Percentiles rank a stretch among this genome's conserved stretches.
Conservation (phyloP, 2,113 vertebrate species). For the Caloenas nicobarica region DNA sequence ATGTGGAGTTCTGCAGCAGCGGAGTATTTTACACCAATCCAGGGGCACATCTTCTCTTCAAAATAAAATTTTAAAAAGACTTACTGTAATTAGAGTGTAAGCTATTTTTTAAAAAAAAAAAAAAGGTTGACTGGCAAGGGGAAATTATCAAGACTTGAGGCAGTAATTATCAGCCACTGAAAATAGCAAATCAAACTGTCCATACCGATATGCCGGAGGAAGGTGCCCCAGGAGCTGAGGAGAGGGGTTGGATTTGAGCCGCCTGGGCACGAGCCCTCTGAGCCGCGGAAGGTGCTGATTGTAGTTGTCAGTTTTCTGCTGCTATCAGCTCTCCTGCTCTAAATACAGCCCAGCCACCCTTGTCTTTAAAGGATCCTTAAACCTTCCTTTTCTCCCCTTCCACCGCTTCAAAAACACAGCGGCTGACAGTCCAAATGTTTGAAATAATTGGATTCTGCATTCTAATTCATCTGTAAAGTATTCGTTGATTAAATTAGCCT, state of each 20-base stretch:
- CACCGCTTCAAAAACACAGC: slow-evolving; percentile 28
- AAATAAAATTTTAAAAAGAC: neutral
- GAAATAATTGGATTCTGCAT: slow-evolving; percentile 95
- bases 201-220: neutral
- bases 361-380: slow-evolving; percentile 52
- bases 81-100: neutral
- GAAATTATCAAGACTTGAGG: neutral
- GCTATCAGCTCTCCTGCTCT: slow-evolving; percentile 23
- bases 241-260: neutral
- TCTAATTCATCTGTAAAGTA: slow-evolving; percentile 96
- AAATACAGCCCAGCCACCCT: slow-evolving; percentile 52
- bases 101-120: neutral
- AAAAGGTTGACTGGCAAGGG: neutral
- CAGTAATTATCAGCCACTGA: neutral
- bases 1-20: rapidly evolving
- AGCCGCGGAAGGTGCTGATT: slow-evolving; percentile 55
- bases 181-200: slow-evolving; percentile 22
- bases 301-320: slow-evolving; percentile 53
- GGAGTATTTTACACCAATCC: neutral
- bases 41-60: neutral
- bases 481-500: slow-evolving; percentile 97
- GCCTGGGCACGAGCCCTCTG: neutral
- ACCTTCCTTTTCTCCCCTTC: neutral
- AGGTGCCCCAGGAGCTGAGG: neutral
- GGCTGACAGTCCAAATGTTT: slow-evolving; percentile 83